Percentiles rank a stretch among this genome's conserved stretches.
Evolutionary conservation across 2,113 vertebrate genomes (phyloP).

Genomic region (Actenoides hombroni): DNA sequence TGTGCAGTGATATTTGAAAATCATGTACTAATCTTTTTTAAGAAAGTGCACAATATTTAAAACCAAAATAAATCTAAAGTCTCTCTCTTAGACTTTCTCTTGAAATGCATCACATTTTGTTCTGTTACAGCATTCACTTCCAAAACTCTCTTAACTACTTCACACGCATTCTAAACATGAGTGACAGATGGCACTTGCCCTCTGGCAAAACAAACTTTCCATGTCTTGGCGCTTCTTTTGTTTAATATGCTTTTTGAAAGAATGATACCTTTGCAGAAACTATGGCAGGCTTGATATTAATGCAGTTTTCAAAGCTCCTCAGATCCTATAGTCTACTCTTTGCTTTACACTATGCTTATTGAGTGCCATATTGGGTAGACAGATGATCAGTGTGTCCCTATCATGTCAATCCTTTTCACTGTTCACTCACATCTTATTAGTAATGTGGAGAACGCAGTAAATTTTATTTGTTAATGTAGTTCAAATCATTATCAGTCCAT

Average conservation of each 20-base stretch:
- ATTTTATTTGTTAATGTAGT: not conserved
- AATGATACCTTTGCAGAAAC: not conserved
- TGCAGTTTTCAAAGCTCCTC: not conserved
- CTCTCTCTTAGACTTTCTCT: not conserved
- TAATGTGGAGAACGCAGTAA: not conserved
- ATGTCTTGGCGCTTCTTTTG: not conserved
- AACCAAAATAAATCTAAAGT: not conserved
- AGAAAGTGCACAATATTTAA: not conserved
- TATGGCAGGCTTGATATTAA: not conserved
- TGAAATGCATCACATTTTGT: not conserved
- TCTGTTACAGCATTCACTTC: not conserved
- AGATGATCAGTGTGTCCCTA: not conserved
- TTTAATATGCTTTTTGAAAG: not conserved
- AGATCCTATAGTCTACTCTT: not conserved
- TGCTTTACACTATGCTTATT: not conserved
- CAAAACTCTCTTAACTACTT: not conserved
- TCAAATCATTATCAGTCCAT: not conserved
- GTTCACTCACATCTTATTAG: not conserved
- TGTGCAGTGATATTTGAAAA: slow-evolving; percentile 39
- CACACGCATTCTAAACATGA: not conserved
- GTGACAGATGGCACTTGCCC: not conserved
- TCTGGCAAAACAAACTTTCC: not conserved
- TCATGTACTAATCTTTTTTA: not conserved
- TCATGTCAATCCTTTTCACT: not conserved
- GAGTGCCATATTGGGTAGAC: not conserved